Percentiles rank a stretch among this genome's conserved stretches.
phyloP scores from a whole-genome alignment of 1,140 invertebrate species.

The Luehdorfia chinensis region DNA sequence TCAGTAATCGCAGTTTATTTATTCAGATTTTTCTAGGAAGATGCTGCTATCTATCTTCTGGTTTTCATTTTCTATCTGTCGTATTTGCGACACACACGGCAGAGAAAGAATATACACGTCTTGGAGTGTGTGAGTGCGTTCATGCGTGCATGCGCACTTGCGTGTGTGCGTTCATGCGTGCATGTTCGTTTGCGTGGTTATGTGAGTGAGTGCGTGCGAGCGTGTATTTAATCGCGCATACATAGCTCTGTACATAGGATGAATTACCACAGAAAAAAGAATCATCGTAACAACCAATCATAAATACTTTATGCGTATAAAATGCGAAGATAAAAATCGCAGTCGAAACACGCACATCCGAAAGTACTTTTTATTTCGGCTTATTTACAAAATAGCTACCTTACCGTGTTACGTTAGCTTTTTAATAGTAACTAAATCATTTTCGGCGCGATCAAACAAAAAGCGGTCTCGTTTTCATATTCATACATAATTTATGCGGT shows the following conservation, averaged over 20 bases:
- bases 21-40: too few species aligned
- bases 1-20: too few species aligned
- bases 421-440: not conserved
- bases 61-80: too few species aligned
- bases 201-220: too few species aligned
- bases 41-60: too few species aligned
- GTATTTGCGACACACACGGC: too few species aligned
- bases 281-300: constrained; percentile 28
- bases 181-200: too few species aligned
- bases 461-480: constrained; percentile 10
- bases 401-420: not conserved
- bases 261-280: constrained; percentile 32
- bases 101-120: too few species aligned
- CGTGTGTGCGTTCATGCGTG: too few species aligned
- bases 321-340: not conserved
- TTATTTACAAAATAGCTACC: not conserved
- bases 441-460: not conserved
- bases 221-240: too few species aligned
- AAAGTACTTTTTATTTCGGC: constrained; percentile 9
- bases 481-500: constrained; percentile 28
- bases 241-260: constrained; percentile 5
- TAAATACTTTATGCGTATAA: not conserved
- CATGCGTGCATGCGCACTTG: too few species aligned
- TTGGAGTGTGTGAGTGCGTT: too few species aligned
- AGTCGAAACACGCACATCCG: constrained; percentile 19